A percentile compares a stretch with the other conserved stretches of the same genome.
Evolutionary conservation across 2,113 vertebrate genomes (phyloP).

Genomic region (Peromyscus maniculatus): DNA sequence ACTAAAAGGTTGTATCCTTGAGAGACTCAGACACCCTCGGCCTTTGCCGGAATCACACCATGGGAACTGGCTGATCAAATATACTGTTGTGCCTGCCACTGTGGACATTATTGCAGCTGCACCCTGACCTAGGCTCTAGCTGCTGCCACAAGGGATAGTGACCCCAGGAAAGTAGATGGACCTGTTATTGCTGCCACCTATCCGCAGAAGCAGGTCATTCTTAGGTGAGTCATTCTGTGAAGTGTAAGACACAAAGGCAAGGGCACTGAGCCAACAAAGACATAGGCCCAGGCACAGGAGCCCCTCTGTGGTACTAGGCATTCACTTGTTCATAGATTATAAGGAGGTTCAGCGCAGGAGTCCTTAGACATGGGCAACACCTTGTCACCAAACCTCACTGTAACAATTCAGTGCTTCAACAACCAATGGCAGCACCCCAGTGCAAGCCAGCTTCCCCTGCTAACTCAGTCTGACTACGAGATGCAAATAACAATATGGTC

Average conservation of each 20-base stretch:
- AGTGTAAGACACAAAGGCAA: background rate
- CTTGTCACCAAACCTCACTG: background rate
- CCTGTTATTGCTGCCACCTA: background rate
- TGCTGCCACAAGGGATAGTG: background rate
- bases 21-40: background rate
- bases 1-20: background rate
- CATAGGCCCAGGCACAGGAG: background rate
- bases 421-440: background rate
- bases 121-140: too few species aligned
- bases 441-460: background rate
- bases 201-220: background rate
- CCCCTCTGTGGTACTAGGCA: background rate
- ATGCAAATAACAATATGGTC: background rate
- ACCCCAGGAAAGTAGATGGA: background rate
- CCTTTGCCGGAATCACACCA: background rate
- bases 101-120: background rate
- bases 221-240: background rate
- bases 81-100: background rate
- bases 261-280: background rate
- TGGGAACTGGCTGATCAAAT: background rate
- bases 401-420: background rate
- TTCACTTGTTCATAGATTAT: background rate
- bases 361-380: background rate
- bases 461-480: background rate
- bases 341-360: background rate